phyloP scores from a whole-genome alignment of 2,888 invertebrate species.

The Axea sp. region DNA sequence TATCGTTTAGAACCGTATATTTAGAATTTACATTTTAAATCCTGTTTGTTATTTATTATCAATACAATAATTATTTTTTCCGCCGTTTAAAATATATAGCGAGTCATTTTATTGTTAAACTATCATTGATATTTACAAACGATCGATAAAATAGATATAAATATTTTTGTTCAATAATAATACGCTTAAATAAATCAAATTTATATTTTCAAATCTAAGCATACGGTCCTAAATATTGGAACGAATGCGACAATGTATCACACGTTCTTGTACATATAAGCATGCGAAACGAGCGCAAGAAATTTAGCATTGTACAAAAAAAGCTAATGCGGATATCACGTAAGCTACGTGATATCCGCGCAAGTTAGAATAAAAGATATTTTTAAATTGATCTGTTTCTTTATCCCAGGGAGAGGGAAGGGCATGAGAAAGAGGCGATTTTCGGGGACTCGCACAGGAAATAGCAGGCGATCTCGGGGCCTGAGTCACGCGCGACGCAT shows the following conservation, averaged over 20 bases:
- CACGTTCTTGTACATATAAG: slow-evolving; percentile 8
- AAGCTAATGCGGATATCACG: slow-evolving; percentile 1
- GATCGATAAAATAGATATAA: no score
- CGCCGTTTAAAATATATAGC: no score
- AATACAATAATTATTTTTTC: no score
- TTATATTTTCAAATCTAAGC: no score
- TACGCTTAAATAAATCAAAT: no score
- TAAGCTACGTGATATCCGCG: slow-evolving; percentile 5
- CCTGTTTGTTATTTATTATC: no score
- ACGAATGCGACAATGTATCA: background rate
- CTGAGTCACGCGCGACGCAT: slow-evolving; percentile 73
- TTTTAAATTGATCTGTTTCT: slow-evolving; percentile 35
- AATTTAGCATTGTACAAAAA: slow-evolving; percentile 8
- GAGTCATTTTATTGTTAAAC: no score
- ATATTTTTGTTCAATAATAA: no score
- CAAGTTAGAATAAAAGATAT: slow-evolving; percentile 36
- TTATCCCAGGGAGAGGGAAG: background rate
- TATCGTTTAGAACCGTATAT: no score
- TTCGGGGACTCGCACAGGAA: slow-evolving; percentile 66
- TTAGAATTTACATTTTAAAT: no score
- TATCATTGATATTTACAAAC: no score
- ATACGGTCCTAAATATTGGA: no score
- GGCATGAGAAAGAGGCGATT: slow-evolving; percentile 4
- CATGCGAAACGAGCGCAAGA: slow-evolving; percentile 3
- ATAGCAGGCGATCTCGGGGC: slow-evolving; percentile 72